Conservation (phyloP, 2,888 invertebrate genomes). For the Harpalus rufipes region DNA sequence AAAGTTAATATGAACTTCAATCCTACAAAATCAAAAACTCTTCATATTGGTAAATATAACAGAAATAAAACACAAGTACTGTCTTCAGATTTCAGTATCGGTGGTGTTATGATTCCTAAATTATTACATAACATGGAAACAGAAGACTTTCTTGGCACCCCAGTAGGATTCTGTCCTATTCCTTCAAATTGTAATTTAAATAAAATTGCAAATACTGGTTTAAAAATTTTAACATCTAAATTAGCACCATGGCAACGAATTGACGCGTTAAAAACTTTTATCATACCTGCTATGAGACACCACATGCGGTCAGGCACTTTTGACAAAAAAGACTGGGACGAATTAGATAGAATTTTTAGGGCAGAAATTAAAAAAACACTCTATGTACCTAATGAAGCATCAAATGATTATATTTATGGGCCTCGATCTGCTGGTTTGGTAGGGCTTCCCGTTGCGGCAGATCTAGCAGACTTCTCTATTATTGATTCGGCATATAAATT, state of each 20-base stretch:
- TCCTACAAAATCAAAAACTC: not conserved
- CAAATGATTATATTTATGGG: no score
- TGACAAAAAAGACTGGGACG: slow-evolving; percentile 9
- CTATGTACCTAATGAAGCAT: slow-evolving; percentile 27
- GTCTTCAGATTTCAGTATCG: no score
- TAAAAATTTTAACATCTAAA: slow-evolving; percentile 12
- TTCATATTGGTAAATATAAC: no score
- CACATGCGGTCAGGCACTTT: no score
- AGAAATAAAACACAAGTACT: no score
- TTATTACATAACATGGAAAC: not conserved
- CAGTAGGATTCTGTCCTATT: no score
- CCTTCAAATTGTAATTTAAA: no score
- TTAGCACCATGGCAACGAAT: slow-evolving; percentile 56
- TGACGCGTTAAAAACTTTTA: slow-evolving; percentile 53
- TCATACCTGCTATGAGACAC: not conserved
- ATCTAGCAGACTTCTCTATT: slow-evolving; percentile 43
- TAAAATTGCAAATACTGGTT: not conserved
- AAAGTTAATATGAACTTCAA: not conserved
- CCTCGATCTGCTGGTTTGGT: no score
- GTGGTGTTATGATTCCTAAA: no score
- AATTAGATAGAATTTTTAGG: slow-evolving; percentile 1
- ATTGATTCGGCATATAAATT: slow-evolving; percentile 38
- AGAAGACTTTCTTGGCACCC: not conserved
- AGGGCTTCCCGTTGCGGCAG: no score
- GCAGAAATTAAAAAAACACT: slow-evolving; percentile 7